These are phyloP conservation scores for Lissonota sp. DNA, from an alignment of 2,888 invertebrate species.

Conservation along the genomic window DNA sequence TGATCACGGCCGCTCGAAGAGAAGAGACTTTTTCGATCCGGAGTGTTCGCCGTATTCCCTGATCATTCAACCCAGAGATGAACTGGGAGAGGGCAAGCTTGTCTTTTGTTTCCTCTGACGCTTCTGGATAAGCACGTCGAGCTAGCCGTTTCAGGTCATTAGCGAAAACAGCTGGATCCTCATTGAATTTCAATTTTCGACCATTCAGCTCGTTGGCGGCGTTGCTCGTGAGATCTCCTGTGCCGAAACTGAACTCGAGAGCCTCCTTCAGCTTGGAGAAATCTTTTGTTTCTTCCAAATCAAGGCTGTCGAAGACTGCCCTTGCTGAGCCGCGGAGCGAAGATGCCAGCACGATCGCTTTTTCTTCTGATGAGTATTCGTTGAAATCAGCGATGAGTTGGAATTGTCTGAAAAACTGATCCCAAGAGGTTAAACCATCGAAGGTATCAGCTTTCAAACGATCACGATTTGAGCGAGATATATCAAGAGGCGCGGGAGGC, in stretches of 20 bases:
- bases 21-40: conserved; percentile 7
- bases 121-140: conserved; percentile 1
- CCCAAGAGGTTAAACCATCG: background rate
- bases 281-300: background rate
- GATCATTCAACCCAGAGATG: conserved; percentile 1
- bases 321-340: background rate
- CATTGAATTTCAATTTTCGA: no score
- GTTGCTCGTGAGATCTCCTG: no score
- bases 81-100: conserved; percentile 2
- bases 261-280: background rate
- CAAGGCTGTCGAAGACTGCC: conserved; percentile 1
- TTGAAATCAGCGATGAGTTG: conserved; percentile 14
- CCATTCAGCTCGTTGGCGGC: no score
- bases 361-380: conserved; percentile 5
- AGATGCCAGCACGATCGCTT: background rate
- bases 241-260: background rate
- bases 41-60: background rate
- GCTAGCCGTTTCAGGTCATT: conserved; percentile 2
- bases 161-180: background rate
- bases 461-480: no score
- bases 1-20: conserved; percentile 1
- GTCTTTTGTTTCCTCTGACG: conserved; percentile 7
- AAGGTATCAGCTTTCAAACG: no score
- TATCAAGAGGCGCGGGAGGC: no score
- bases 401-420: conserved; percentile 9